Conservation (phyloP, 2,888 invertebrate genomes). For the Apantesis nais region DNA sequence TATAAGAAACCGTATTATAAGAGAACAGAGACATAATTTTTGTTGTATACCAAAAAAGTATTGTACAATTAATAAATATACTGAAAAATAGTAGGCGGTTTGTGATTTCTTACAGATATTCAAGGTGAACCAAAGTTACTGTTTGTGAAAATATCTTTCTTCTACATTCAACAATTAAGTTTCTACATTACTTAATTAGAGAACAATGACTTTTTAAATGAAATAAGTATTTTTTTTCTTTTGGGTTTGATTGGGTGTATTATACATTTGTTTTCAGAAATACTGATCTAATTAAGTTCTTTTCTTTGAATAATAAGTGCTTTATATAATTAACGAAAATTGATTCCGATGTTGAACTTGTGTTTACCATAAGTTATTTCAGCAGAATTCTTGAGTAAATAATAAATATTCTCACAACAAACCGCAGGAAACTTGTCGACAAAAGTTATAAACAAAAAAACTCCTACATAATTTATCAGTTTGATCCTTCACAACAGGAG, state of each 20-base stretch:
- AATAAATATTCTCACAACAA: slow-evolving; percentile 17
- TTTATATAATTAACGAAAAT: not conserved
- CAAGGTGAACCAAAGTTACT: too few relatives aligned
- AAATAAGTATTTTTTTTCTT: not conserved
- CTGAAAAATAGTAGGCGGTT: too few relatives aligned
- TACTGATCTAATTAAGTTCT: not conserved
- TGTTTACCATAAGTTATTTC: slow-evolving; percentile 1
- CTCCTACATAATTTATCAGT: slow-evolving; percentile 22
- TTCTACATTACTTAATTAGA: not conserved
- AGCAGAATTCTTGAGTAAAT: slow-evolving; percentile 13
- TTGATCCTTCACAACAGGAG: slow-evolving; percentile 20
- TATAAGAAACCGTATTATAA: too few relatives aligned
- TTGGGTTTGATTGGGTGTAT: not conserved
- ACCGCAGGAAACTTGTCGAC: slow-evolving; percentile 11
- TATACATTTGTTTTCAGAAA: not conserved
- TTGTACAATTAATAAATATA: too few relatives aligned
- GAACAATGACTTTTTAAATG: not conserved
- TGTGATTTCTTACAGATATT: too few relatives aligned
- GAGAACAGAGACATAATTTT: too few relatives aligned
- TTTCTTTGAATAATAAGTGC: not conserved
- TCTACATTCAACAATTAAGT: not conserved
- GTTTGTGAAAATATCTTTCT: not conserved
- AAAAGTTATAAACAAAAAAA: slow-evolving; percentile 26
- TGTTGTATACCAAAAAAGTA: too few relatives aligned
- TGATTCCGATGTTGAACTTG: not conserved